Evolutionary conservation across 2,888 invertebrate genomes (phyloP).

Genomic region (Melolontha melolontha): DNA sequence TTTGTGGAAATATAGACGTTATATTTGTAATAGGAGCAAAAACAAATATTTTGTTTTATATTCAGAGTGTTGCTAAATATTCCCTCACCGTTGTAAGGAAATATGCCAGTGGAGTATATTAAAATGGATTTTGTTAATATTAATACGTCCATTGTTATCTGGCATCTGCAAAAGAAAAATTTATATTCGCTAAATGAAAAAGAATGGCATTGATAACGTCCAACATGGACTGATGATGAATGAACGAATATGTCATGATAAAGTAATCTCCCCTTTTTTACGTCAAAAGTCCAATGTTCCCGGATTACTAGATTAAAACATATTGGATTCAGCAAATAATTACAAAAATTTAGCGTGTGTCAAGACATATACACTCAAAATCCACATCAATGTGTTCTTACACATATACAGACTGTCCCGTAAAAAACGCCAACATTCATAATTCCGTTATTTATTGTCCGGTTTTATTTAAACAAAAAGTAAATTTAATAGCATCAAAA

Average conservation of each 20-base stretch:
- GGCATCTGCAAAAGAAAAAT: conserved; percentile 22
- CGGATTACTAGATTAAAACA: conserved; percentile 16
- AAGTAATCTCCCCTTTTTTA: conserved; percentile 30
- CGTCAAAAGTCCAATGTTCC: conserved; percentile 12
- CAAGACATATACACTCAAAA: too few relatives aligned
- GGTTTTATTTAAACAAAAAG: too few relatives aligned
- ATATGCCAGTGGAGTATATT: background rate
- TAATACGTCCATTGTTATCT: conserved; percentile 3
- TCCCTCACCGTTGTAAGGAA: background rate
- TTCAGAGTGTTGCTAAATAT: too few relatives aligned
- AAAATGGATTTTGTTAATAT: background rate
- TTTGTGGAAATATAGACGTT: too few relatives aligned
- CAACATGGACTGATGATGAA: conserved; percentile 27
- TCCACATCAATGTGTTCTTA: too few relatives aligned
- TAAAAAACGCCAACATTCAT: too few relatives aligned
- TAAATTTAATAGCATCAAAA: too few relatives aligned
- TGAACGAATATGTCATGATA: conserved; percentile 23
- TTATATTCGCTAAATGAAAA: conserved; percentile 29
- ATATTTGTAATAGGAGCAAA: too few relatives aligned
- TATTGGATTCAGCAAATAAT: background rate
- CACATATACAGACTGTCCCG: too few relatives aligned
- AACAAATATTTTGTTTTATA: conserved; percentile 2
- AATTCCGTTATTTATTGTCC: too few relatives aligned
- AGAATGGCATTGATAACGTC: conserved; percentile 32
- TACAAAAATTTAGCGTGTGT: too few relatives aligned